These are phyloP conservation scores for Papilio gigon DNA, from an alignment of 2,888 invertebrate genomes.

Conservation along the genomic window DNA sequence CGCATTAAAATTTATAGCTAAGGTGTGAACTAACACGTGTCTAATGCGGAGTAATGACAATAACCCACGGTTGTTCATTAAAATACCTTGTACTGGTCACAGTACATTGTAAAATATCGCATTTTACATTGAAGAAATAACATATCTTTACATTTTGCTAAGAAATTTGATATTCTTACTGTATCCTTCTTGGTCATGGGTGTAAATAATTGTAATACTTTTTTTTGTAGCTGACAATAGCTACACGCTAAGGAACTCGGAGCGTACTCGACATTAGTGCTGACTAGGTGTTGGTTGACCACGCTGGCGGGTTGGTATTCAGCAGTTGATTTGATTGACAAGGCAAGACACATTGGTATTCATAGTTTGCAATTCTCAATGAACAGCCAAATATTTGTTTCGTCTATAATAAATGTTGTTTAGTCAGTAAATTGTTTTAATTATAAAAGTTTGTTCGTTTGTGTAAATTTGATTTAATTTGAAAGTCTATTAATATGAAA, in stretches of 20 bases:
- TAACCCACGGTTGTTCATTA: conserved; percentile 29
- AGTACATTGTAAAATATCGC: not conserved
- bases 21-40: conserved; percentile 31
- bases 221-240: too few species aligned
- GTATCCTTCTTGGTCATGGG: too few species aligned
- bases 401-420: too few species aligned
- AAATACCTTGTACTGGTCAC: not conserved
- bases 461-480: conserved; percentile 3
- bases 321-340: not conserved
- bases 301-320: too few species aligned
- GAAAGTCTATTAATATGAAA: conserved; percentile 2
- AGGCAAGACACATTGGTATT: not conserved
- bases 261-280: too few species aligned
- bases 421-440: not conserved
- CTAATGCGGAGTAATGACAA: conserved; percentile 33
- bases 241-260: too few species aligned
- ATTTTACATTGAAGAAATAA: not conserved
- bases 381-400: not conserved
- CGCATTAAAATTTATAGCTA: conserved; percentile 27
- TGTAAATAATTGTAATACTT: too few species aligned
- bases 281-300: too few species aligned
- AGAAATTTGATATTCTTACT: too few species aligned
- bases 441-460: conserved; percentile 4
- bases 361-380: not conserved
- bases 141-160: too few species aligned